Base-by-base conservation (phyloP, 2,113 vertebrate genomes). In the Anthoscopus minutus region DNA sequence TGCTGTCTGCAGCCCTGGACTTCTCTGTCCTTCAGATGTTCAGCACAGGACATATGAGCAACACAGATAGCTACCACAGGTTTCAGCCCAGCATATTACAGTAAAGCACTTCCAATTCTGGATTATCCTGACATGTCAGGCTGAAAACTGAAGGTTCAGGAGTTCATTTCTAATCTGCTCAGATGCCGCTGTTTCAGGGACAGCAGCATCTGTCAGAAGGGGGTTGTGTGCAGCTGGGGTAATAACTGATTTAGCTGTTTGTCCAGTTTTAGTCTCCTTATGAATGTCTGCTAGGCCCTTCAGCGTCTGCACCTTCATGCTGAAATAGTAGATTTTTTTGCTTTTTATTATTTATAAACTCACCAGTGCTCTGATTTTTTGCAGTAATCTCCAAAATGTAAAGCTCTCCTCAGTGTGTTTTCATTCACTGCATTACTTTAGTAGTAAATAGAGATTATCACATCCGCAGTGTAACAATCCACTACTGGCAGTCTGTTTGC, bases 81-180 rank as follows among this genome's bases (percentile, higher is more conserved):
- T 93, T 95, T 81, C 69, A 89, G 48, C 37, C 53, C 25, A 37
- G 33, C 61, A 51, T n/a, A 22, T 45, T 82, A 16, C 67, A 40
- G 73, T 64, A 79, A 89, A 95, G n/a, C 23, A 40, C 22, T 87
- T 83, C 24, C 56, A 67, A 3, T 71, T 87, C 45, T 53, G 70
- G 30, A 78, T 95, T 94, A 67, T 91, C 70, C 61, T 57, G 44
- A 20, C 71, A 42, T 23, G 40, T 54, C 77, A 85, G 81, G 37
- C 74, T 91, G 85, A 81, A 89, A 91, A 87, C 78, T 64, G 65
- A 37, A 76, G 73, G 87, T 82, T 95, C 73, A 88, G 45, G 78
- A 94, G 87, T 91, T 96, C 89, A 87, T 79, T 84, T 79, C 57
- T 96, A 91, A 96, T 95, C 92, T 96, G 89, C 51, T 93, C 78